Base-by-base conservation (phyloP, 2,113 vertebrate genomes). In the Epinephelus moara region DNA sequence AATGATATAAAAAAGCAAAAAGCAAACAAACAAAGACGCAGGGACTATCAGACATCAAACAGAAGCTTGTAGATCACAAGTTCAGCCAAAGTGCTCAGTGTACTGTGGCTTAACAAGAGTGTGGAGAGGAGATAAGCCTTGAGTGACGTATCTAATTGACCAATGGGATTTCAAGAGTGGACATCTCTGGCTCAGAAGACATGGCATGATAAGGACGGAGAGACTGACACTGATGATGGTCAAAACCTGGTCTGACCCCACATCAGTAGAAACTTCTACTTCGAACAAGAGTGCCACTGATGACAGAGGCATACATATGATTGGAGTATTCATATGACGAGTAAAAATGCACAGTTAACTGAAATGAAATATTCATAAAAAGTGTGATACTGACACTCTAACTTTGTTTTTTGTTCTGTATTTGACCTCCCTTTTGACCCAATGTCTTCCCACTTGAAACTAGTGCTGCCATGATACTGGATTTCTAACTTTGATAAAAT, bases 31-130 rank as follows among this genome's bases (percentile, higher is more conserved):
- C 14, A 67, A 66, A 19, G 0, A 63, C 25, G n/a, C 18, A 45
- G 6, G 13, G 47, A 40, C 8, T 40, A 42, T 55, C 17, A 47
- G 50, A 63, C 52, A n/a, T 56, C 23, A 80, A 75, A 56, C 17
- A 56, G 64, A 15, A 66, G 12, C 63, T 40, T 47, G 64, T 40
- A 33, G 53, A 79, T 15, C 42, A 75, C 53, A 53, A 60, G 45
- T 55, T 30, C 33, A 77, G 71, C 12, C 59, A 30, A 56, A 19
- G 60, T 57, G 74, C 62, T 82, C 50, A 25, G 62, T n/a, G 67
- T 64, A 50, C 10, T 72, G 83, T 14, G 72, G 56, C 49, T 77
- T 13, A 52, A 25, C 40, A 68, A 74, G n/a, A 77, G 55, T 25
- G 30, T 4, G 61, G 17, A 49, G 69, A 21, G 42, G 70, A 52